phyloP scores from a whole-genome alignment of 2,888 invertebrate genomes.

The Polydrusus tereticollis region DNA sequence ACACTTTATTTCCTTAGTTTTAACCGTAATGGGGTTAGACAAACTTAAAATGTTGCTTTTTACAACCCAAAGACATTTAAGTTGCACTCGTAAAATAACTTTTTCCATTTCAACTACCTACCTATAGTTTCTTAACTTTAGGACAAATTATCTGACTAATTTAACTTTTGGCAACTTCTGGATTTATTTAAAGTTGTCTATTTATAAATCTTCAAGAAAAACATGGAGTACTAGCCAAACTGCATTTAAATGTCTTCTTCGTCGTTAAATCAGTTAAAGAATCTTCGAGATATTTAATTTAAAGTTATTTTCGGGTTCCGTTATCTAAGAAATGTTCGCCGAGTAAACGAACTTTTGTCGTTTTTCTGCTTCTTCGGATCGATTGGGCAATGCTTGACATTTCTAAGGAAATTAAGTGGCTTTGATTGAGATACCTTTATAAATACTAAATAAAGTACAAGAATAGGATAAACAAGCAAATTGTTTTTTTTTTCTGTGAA shows the following conservation, averaged over 20 bases:
- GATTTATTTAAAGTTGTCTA: conserved; percentile 2
- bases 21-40: no score
- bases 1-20: no score
- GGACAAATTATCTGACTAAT: neutral
- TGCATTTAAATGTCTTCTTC: conserved; percentile 28
- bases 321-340: conserved; percentile 34
- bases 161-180: neutral
- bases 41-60: no score
- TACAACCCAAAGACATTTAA: no score
- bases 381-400: neutral
- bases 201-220: neutral
- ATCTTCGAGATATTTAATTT: conserved; percentile 29
- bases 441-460: no score
- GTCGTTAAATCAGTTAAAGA: conserved; percentile 39
- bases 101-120: neutral
- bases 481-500: no score
- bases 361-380: conserved; percentile 6
- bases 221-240: conserved; percentile 5
- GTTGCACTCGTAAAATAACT: neutral
- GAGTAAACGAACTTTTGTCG: conserved; percentile 6
- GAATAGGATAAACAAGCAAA: no score
- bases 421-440: no score
- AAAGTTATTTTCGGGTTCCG: conserved; percentile 30
- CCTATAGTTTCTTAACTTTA: neutral
- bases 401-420: no score